phyloP scores from a whole-genome alignment of 1,140 invertebrate species.

The Mycetomoellerius zeteki region DNA sequence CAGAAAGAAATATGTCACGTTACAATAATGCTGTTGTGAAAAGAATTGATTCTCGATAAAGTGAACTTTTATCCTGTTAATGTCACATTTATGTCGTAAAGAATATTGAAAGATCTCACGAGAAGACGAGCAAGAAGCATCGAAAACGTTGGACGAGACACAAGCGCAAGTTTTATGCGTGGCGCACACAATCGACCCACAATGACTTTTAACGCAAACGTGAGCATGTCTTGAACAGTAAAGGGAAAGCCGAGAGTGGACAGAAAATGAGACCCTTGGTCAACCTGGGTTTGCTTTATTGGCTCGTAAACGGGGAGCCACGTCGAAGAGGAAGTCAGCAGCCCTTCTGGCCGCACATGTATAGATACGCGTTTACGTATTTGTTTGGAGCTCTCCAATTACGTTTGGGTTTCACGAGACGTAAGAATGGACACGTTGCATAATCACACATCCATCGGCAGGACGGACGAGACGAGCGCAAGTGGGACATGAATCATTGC shows the following conservation, averaged over 20 bases:
- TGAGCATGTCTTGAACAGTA: slow-evolving; percentile 41
- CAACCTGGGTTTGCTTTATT: slow-evolving; percentile 76
- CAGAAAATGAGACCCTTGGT: slow-evolving; percentile 11
- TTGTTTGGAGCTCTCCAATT: slow-evolving; percentile 55
- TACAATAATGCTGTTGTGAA: slow-evolving; percentile 22
- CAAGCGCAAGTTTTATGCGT: slow-evolving; percentile 44
- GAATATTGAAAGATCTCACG: slow-evolving; percentile 37
- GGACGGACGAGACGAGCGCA: slow-evolving; percentile 1
- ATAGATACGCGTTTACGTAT: slow-evolving; percentile 23
- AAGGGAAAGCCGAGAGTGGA: background rate
- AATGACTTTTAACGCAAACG: slow-evolving; percentile 57
- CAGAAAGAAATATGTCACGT: background rate
- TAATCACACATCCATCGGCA: slow-evolving; percentile 15
- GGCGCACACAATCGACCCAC: background rate
- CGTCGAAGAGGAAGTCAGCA: slow-evolving; percentile 74
- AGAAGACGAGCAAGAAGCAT: background rate
- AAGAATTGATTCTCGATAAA: slow-evolving; percentile 45
- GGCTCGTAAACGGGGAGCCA: slow-evolving; percentile 77
- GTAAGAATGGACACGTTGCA: slow-evolving; percentile 48
- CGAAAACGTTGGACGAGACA: background rate
- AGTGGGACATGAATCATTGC: slow-evolving; percentile 61
- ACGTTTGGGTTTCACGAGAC: slow-evolving; percentile 49
- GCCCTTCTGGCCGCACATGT: slow-evolving; percentile 41
- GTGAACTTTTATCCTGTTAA: slow-evolving; percentile 44
- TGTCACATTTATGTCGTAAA: slow-evolving; percentile 50